A percentile compares a stretch with the other conserved stretches of the same genome.
These are phyloP conservation scores for Camponotus fellah DNA, from an alignment of 2,888 invertebrate genomes.

Conservation along the genomic window DNA sequence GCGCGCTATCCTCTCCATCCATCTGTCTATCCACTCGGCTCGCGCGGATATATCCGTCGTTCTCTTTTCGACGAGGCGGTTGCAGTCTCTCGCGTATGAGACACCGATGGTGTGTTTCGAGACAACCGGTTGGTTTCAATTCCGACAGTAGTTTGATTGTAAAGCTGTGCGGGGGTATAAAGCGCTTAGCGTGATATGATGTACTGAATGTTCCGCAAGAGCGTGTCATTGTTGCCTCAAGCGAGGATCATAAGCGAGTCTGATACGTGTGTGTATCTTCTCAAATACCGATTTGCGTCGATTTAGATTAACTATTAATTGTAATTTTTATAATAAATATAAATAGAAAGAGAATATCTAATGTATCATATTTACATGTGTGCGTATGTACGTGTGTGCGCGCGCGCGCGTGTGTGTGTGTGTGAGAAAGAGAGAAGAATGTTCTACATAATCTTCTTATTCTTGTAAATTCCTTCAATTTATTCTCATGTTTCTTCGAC, in stretches of 20 bases:
- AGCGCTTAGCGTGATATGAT: constrained; percentile 50
- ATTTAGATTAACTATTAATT: not conserved
- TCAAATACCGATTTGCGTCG: not conserved
- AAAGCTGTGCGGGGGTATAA: constrained; percentile 41
- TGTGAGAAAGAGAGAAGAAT: not conserved
- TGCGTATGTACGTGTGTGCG: no score
- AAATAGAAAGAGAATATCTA: not conserved
- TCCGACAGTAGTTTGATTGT: constrained; percentile 55
- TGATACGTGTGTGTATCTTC: not conserved
- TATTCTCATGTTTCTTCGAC: not conserved
- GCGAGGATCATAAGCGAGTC: constrained; percentile 25
- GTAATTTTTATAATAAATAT: not conserved
- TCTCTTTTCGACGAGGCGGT: constrained; percentile 50
- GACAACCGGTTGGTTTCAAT: constrained; percentile 54
- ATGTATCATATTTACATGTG: not conserved
- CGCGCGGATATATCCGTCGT: constrained; percentile 56
- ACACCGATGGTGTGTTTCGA: constrained; percentile 68
- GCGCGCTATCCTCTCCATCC: constrained; percentile 58
- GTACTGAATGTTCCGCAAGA: constrained; percentile 33
- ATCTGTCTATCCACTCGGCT: constrained; percentile 64
- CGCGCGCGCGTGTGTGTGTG: no score
- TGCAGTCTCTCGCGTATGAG: constrained; percentile 21
- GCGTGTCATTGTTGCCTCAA: constrained; percentile 27
- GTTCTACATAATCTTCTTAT: not conserved
- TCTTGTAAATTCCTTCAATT: not conserved